phyloP scores from a whole-genome alignment of 2,888 invertebrate genomes.

The Drosophila anomelani region DNA sequence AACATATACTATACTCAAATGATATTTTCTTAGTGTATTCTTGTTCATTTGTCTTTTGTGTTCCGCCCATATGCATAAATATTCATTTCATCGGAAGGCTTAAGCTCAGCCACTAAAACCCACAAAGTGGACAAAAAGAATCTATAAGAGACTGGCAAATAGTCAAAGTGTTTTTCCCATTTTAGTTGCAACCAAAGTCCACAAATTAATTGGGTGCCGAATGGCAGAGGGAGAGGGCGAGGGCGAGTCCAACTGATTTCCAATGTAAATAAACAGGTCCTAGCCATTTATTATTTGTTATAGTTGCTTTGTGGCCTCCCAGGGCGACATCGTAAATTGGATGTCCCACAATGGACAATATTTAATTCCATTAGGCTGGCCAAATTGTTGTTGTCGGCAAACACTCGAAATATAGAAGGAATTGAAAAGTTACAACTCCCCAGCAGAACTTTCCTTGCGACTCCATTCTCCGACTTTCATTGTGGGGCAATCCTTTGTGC shows the following conservation, averaged over 20 bases:
- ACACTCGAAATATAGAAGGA: constrained; percentile 48
- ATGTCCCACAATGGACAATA: constrained; percentile 44
- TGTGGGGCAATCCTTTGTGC: constrained; percentile 29
- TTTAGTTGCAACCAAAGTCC: constrained; percentile 28
- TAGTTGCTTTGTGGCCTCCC: constrained; percentile 32
- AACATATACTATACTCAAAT: too few species aligned
- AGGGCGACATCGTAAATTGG: constrained; percentile 44
- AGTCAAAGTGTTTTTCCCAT: constrained; percentile 30
- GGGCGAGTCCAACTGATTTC: constrained; percentile 33
- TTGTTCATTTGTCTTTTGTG: constrained; percentile 7
- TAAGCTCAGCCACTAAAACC: constrained; percentile 15
- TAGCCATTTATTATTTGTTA: constrained; percentile 36
- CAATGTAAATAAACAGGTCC: constrained; percentile 43
- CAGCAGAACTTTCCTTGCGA: constrained; percentile 28
- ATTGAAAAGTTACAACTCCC: constrained; percentile 29
- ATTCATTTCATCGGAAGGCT: constrained; percentile 23
- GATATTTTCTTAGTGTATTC: not conserved
- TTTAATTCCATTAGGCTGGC: constrained; percentile 62
- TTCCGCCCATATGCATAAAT: constrained; percentile 18
- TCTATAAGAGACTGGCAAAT: constrained; percentile 26
- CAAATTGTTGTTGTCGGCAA: constrained; percentile 44
- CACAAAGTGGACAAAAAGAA: constrained; percentile 40
- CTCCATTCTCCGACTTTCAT: constrained; percentile 34
- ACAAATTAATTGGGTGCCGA: constrained; percentile 31
- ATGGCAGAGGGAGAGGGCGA: constrained; percentile 1